Evolutionary conservation across 1,140 invertebrate species (phyloP).

Genomic region (Anastrepha obliqua): DNA sequence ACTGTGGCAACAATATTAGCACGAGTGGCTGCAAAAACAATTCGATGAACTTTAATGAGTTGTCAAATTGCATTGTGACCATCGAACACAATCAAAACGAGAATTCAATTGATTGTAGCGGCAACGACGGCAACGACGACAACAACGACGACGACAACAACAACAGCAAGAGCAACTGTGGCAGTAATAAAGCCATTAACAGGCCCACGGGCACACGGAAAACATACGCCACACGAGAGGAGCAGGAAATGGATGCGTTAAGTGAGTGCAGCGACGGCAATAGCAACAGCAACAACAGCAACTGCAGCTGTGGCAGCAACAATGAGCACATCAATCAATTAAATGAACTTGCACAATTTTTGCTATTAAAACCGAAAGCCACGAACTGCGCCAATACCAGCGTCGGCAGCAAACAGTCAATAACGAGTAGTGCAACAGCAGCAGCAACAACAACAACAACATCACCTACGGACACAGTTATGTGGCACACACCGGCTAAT

Average conservation of each 20-base stretch:
- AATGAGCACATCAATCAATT: slow-evolving; percentile 68
- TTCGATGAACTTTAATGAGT: slow-evolving; percentile 74
- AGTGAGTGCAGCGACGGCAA: slow-evolving; percentile 61
- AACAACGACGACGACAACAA: slow-evolving; percentile 57
- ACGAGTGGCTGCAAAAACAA: slow-evolving; percentile 66
- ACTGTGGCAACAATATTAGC: slow-evolving; percentile 30
- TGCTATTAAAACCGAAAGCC: slow-evolving; percentile 53
- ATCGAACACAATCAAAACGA: slow-evolving; percentile 68
- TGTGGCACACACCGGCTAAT: slow-evolving; percentile 45
- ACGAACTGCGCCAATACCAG: not conserved
- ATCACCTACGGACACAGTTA: not conserved
- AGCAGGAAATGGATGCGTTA: slow-evolving; percentile 64
- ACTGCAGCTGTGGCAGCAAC: slow-evolving; percentile 57
- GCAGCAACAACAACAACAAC: slow-evolving; percentile 50
- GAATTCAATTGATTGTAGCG: slow-evolving; percentile 58
- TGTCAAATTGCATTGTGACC: slow-evolving; percentile 74
- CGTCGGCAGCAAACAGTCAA: slow-evolving; percentile 41
- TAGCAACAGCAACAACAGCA: slow-evolving; percentile 51
- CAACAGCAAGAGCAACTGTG: slow-evolving; percentile 27
- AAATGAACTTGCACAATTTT: slow-evolving; percentile 69
- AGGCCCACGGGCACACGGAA: not conserved
- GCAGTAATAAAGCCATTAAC: not conserved
- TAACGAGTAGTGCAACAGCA: slow-evolving; percentile 47
- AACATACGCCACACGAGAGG: not conserved
- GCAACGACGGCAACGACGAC: slow-evolving; percentile 34